Conservation (phyloP, 2,113 vertebrate genomes). For the Sorex fumeus region DNA sequence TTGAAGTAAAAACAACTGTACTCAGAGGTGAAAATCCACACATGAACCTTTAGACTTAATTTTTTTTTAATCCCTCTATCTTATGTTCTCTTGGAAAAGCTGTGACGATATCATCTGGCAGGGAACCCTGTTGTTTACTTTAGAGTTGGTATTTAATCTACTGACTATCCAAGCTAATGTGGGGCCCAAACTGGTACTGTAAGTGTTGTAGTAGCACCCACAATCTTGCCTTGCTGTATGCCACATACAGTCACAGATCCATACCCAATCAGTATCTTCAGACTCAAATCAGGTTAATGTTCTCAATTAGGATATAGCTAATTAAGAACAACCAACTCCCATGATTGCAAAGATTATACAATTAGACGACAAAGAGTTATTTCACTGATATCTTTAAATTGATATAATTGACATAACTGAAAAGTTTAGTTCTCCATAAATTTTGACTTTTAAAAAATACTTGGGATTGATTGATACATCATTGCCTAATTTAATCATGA, state of each 20-base stretch:
- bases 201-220: not conserved
- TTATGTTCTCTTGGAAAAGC: not conserved
- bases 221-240: not conserved
- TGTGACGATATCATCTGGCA: not conserved
- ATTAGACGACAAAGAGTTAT: not conserved
- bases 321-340: constrained; percentile 10
- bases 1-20: constrained; percentile 20
- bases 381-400: not conserved
- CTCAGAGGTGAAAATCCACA: not conserved
- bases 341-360: not conserved
- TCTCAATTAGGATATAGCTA: constrained; percentile 22
- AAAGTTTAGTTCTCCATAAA: not conserved
- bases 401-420: not conserved
- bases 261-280: constrained; percentile 21
- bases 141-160: not conserved
- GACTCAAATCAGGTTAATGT: constrained; percentile 5
- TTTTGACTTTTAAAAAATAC: constrained; percentile 39
- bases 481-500: not conserved
- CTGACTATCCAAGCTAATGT: not conserved
- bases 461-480: not conserved
- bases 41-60: not conserved
- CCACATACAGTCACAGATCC: not conserved
- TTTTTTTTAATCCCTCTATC: not conserved
- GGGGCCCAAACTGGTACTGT: not conserved
- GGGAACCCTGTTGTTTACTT: not conserved